Conservation (phyloP, 2,888 invertebrate species). For the Scrobipalpa atriplicella region DNA sequence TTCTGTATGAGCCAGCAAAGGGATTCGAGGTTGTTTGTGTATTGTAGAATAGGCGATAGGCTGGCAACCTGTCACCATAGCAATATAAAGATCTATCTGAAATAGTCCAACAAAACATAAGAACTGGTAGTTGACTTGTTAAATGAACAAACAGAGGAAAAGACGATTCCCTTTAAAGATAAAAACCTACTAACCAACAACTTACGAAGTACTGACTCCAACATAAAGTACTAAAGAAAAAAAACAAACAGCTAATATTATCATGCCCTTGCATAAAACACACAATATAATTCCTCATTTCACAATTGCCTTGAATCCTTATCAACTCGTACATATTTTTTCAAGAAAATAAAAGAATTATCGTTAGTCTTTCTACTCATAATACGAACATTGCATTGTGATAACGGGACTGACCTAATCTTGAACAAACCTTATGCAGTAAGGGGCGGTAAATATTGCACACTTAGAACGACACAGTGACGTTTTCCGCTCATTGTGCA, state of each 20-base stretch:
- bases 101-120: too few species aligned
- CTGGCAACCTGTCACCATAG: too few species aligned
- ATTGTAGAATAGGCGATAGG: too few species aligned
- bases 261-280: conserved; percentile 28
- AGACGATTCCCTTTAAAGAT: too few species aligned
- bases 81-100: too few species aligned
- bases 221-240: conserved; percentile 16
- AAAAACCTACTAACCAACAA: too few species aligned
- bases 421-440: conserved; percentile 20
- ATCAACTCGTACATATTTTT: conserved; percentile 15
- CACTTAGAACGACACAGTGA: too few species aligned
- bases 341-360: conserved; percentile 26
- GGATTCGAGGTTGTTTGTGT: too few species aligned
- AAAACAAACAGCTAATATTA: conserved; percentile 23
- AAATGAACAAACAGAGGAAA: not conserved
- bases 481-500: too few species aligned
- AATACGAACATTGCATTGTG: conserved; percentile 29
- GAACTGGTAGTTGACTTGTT: too few species aligned
- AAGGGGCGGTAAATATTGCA: too few species aligned
- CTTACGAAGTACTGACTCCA: conserved; percentile 11
- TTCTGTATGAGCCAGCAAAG: too few species aligned
- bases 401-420: conserved; percentile 29
- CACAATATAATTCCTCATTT: conserved; percentile 27
- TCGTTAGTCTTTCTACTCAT: conserved; percentile 21
- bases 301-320: conserved; percentile 26